These are phyloP conservation scores for Limnephilus lunatus DNA, from an alignment of 2,888 invertebrate genomes.

Conservation along the genomic window DNA sequence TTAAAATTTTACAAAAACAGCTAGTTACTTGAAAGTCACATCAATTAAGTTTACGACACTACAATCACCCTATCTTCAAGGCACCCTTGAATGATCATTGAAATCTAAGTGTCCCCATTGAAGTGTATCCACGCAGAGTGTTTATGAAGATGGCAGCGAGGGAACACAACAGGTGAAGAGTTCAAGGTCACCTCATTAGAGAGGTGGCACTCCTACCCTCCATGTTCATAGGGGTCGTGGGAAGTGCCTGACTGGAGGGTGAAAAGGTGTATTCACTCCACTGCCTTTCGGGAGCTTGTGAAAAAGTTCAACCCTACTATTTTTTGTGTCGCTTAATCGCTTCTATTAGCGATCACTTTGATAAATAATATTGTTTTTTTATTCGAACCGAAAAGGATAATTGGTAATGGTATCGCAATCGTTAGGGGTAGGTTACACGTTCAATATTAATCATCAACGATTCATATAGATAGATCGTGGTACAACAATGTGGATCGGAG, in stretches of 20 bases:
- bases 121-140: neutral
- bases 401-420: too few relatives aligned
- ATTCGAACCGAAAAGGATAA: too few relatives aligned
- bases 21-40: neutral
- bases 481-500: too few relatives aligned
- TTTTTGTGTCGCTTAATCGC: neutral
- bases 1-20: neutral
- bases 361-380: neutral
- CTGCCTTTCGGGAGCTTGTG: neutral
- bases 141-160: neutral
- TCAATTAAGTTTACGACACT: neutral
- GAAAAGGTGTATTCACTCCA: neutral
- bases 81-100: neutral
- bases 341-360: neutral
- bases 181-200: slow-evolving; percentile 50
- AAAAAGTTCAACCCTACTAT: neutral
- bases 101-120: neutral
- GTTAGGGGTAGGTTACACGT: too few relatives aligned
- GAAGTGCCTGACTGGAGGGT: neutral
- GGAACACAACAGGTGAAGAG: slow-evolving; percentile 53
- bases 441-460: too few relatives aligned
- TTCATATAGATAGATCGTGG: too few relatives aligned
- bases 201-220: neutral
- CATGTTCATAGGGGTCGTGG: neutral
- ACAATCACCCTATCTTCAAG: neutral